phyloP scores from a whole-genome alignment of 2,888 invertebrate species.

The Calameuta pallipes region DNA sequence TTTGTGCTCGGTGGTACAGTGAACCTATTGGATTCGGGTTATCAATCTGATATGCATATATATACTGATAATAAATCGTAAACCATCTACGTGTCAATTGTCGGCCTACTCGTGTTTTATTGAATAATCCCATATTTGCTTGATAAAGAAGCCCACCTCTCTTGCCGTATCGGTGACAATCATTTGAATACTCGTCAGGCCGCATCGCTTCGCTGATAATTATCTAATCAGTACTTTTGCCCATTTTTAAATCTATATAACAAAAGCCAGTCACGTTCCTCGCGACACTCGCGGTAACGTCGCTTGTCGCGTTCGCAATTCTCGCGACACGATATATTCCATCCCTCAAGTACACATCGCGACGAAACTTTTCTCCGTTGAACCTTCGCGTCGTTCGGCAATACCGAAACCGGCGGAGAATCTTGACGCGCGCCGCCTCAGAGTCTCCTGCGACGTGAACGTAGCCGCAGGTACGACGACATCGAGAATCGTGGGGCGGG shows the following conservation, averaged over 20 bases:
- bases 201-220: not conserved
- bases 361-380: not conserved
- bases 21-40: not conserved
- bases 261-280: not conserved
- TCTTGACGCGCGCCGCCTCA: not conserved
- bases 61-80: not conserved
- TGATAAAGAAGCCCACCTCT: not conserved
- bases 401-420: not conserved
- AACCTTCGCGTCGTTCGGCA: not conserved
- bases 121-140: not conserved
- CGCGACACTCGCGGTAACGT: not conserved
- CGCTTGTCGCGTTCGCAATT: not conserved
- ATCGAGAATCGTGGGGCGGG: not conserved
- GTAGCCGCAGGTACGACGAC: not conserved
- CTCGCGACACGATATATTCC: not conserved
- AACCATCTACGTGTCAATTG: not conserved
- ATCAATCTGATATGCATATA: not conserved
- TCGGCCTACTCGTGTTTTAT: not conserved
- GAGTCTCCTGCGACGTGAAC: not conserved
- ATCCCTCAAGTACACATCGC: not conserved
- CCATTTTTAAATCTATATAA: conserved; percentile 14
- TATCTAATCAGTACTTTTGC: conserved; percentile 15
- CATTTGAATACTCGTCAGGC: conserved; percentile 12
- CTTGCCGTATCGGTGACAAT: not conserved
- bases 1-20: not conserved